Conservation (phyloP, 2,888 invertebrate genomes). For the Fragum sueziense region DNA sequence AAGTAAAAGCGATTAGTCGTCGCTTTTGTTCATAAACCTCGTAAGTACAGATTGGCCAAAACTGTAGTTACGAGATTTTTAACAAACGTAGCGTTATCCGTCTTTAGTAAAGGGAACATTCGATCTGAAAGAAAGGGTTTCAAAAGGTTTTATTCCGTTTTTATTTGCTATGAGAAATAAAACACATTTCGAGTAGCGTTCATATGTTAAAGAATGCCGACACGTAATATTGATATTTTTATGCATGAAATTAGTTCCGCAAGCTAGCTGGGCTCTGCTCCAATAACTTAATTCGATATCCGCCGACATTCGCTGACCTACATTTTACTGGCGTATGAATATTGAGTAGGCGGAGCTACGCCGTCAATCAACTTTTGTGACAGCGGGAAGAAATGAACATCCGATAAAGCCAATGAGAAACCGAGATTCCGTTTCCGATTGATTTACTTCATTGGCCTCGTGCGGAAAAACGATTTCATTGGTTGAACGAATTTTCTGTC, state of each 20-base stretch:
- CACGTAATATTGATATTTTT: not conserved
- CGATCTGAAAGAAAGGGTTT: not conserved
- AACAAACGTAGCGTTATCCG: not conserved
- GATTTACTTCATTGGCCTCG: conserved; percentile 1
- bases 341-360: conserved; percentile 22
- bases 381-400: not conserved
- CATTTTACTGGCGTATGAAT: conserved; percentile 50
- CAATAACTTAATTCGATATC: conserved; percentile 8
- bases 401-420: not conserved
- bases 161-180: not conserved
- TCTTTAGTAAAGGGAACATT: not conserved
- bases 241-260: not conserved
- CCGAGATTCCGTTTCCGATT: not conserved
- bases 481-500: not conserved
- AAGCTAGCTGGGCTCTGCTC: not conserved
- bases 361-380: conserved; percentile 46
- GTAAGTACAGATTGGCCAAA: not conserved
- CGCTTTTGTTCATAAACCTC: not conserved
- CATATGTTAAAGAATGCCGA: not conserved
- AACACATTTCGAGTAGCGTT: not conserved
- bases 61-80: not conserved
- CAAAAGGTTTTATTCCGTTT: not conserved
- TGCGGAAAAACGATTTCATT: not conserved
- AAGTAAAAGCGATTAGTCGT: not conserved
- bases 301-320: conserved; percentile 27